phyloP scores from a whole-genome alignment of 1,140 invertebrate species.

The Meloidogyne floridensis region DNA sequence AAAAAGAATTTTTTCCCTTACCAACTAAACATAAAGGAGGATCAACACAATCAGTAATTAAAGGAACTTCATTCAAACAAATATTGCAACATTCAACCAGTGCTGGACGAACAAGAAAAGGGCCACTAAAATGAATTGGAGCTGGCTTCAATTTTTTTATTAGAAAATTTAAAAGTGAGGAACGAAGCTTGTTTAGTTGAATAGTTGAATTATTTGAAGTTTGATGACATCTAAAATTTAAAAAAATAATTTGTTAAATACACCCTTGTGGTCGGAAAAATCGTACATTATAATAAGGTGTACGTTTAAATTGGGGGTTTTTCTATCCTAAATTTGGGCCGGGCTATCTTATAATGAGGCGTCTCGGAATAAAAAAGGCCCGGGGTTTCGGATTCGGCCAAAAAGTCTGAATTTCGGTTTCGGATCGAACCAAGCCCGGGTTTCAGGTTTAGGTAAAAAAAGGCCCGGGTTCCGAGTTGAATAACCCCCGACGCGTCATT shows the following conservation, averaged over 20 bases:
- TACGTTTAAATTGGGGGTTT: no score
- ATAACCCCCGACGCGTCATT: no score
- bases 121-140: background rate
- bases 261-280: no score
- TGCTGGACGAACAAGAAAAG: background rate
- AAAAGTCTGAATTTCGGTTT: no score
- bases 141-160: background rate
- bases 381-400: no score
- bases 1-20: background rate
- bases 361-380: no score
- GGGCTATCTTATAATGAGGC: no score
- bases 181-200: background rate
- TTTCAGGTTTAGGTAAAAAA: no score
- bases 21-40: slow-evolving; percentile 1
- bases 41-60: slow-evolving; percentile 1
- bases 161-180: background rate
- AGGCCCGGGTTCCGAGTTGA: no score
- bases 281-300: no score
- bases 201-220: background rate
- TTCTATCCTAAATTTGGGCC: no score
- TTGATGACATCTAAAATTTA: background rate
- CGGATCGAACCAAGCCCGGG: no score
- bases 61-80: background rate
- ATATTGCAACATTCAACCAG: slow-evolving; percentile 9
- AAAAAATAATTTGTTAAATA: background rate